These are phyloP conservation scores for Furnarius figulus DNA, from an alignment of 2,113 vertebrate species.

Conservation along the genomic window DNA sequence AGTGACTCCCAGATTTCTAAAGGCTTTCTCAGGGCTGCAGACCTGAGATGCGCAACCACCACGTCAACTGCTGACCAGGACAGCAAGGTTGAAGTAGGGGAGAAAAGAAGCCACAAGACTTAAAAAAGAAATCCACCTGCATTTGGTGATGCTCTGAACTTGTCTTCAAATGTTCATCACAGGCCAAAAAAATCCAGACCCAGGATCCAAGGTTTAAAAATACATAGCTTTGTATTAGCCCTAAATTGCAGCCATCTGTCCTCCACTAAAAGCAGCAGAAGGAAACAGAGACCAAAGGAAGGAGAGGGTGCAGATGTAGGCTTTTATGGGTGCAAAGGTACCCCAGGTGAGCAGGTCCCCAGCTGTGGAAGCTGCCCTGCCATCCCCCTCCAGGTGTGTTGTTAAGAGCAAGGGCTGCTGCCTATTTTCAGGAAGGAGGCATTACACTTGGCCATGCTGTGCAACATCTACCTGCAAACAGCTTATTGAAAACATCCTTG, in stretches of 20 bases:
- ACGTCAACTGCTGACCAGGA: background rate
- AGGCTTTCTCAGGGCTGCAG: background rate
- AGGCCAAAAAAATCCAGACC: background rate
- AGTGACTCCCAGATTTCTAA: background rate
- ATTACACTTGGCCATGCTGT: background rate
- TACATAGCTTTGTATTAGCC: background rate
- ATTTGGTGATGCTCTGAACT: background rate
- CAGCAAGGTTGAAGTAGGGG: background rate
- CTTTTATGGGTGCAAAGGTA: background rate
- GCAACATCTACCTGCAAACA: background rate
- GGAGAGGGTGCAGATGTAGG: fast-evolving
- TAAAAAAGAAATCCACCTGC: background rate
- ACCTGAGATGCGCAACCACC: background rate
- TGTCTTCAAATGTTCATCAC: background rate
- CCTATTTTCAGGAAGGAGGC: fast-evolving
- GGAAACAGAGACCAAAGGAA: background rate
- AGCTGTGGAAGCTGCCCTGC: background rate
- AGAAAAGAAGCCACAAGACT: background rate
- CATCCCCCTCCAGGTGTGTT: background rate
- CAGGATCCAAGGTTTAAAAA: background rate
- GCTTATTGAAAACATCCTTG: background rate
- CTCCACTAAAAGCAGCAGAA: background rate
- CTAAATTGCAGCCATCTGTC: fast-evolving
- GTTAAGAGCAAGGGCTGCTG: background rate
- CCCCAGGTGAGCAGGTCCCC: fast-evolving